Conservation (phyloP, 53 echinoderm and acorn worm genomes). For the Crossaster papposus region DNA sequence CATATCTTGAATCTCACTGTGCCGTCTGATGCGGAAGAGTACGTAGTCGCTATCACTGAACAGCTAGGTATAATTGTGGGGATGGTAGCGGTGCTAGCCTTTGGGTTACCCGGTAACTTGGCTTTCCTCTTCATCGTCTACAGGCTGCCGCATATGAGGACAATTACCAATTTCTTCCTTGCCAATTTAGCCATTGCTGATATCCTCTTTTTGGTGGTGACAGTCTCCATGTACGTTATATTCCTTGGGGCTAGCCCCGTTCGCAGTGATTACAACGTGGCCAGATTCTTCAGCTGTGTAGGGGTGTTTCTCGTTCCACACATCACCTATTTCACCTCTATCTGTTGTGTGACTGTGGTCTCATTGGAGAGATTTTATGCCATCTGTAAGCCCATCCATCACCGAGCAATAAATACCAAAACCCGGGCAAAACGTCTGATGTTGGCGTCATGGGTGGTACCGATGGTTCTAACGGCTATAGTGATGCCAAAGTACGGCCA, state of each 20-base stretch:
- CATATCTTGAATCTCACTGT: slow-evolving; percentile 14
- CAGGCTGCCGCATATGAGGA: slow-evolving; percentile 36
- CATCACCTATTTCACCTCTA: slow-evolving; percentile 36
- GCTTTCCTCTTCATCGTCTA: slow-evolving; percentile 40
- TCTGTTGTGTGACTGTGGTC: slow-evolving; percentile 38
- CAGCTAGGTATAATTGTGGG: slow-evolving; percentile 41
- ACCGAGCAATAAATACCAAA: slow-evolving; percentile 41
- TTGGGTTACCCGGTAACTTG: slow-evolving; percentile 37
- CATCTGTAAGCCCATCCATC: slow-evolving; percentile 54
- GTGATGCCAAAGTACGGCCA: slow-evolving; percentile 29
- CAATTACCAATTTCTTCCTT: slow-evolving; percentile 41
- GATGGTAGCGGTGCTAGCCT: slow-evolving; percentile 26
- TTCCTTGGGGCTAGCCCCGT: slow-evolving; percentile 37
- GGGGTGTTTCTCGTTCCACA: slow-evolving; percentile 38
- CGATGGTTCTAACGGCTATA: slow-evolving; percentile 26
- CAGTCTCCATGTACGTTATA: slow-evolving; percentile 40
- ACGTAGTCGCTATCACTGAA: slow-evolving; percentile 28
- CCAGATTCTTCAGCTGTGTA: slow-evolving; percentile 38
- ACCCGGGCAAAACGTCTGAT: slow-evolving; percentile 18
- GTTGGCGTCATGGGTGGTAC: slow-evolving; percentile 21
- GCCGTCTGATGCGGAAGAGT: slow-evolving; percentile 9
- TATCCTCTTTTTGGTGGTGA: slow-evolving; percentile 28
- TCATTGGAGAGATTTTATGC: slow-evolving; percentile 51
- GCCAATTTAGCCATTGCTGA: slow-evolving; percentile 35
- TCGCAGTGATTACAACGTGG: slow-evolving; percentile 40